Evolutionary conservation across 30 jellyfish, hydroid and myxozoan species (phyloP).

Genomic region (Pseudorhiza aurosa): DNA sequence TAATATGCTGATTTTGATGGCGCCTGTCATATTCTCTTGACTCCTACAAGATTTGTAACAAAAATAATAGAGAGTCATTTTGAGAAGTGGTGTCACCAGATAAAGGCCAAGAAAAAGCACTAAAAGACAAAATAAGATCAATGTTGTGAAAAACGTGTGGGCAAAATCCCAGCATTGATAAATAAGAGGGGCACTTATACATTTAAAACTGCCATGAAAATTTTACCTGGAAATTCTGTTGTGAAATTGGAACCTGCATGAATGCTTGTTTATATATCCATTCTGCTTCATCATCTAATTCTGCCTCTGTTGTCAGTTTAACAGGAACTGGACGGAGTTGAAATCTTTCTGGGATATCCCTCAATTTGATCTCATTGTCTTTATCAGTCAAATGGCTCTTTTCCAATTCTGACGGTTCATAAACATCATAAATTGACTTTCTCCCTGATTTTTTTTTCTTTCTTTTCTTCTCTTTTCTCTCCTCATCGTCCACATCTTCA

Average conservation of each 20-base stretch:
- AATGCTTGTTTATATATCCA: slow-evolving; percentile 98
- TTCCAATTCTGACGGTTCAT: slow-evolving; percentile 95
- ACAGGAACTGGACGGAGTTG: slow-evolving; percentile 95
- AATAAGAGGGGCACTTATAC: no score
- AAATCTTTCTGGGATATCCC: slow-evolving; percentile 96
- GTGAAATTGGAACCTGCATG: slow-evolving; percentile 93
- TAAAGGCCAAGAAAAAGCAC: no score
- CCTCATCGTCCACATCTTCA: slow-evolving; percentile 81
- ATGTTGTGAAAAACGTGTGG: no score
- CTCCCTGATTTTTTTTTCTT: slow-evolving; percentile 70
- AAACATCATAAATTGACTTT: slow-evolving; percentile 87
- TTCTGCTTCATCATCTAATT: slow-evolving; percentile 96
- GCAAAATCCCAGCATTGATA: no score
- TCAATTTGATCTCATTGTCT: slow-evolving; percentile 80
- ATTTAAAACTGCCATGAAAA: no score
- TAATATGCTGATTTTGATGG: slow-evolving; percentile 46
- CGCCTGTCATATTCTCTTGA: slow-evolving; percentile 81
- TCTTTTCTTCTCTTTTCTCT: slow-evolving; percentile 50
- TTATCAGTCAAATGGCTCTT: slow-evolving; percentile 85
- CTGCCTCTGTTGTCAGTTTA: slow-evolving; percentile 65
- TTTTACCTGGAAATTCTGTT: slow-evolving; percentile 73
- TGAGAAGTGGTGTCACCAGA: no score
- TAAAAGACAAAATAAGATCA: no score
- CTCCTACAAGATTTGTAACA: slow-evolving; percentile 76
- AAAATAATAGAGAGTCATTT: no score